Conservation (phyloP, 1,140 invertebrate genomes). For the Hirudo medicinalis region DNA sequence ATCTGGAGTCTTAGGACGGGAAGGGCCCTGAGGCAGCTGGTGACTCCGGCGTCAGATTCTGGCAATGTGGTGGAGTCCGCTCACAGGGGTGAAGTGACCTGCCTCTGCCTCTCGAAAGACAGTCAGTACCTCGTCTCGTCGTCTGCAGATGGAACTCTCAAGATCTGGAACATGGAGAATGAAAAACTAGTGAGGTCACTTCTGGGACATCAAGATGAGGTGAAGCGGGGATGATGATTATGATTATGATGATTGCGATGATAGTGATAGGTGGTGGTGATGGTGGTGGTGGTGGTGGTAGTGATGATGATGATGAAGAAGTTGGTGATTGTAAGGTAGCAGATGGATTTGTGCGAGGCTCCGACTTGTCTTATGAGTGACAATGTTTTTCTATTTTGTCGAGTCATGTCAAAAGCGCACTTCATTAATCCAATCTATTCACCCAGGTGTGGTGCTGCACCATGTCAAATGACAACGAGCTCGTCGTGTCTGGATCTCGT, state of each 20-base stretch:
- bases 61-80: constrained; percentile 24
- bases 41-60: constrained; percentile 11
- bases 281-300: not conserved
- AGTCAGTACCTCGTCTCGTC: constrained; percentile 35
- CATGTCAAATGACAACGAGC: constrained; percentile 37
- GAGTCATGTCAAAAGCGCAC: not conserved
- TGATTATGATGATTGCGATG: not conserved
- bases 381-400: too few species aligned
- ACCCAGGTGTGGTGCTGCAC: constrained; percentile 37
- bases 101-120: constrained; percentile 35
- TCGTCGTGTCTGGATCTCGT: constrained; percentile 38
- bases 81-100: constrained; percentile 35
- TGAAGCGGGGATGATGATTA: constrained; percentile 17
- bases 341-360: not conserved
- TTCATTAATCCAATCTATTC: constrained; percentile 1
- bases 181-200: constrained; percentile 35
- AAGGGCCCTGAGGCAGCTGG: constrained; percentile 28
- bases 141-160: constrained; percentile 37
- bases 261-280: not conserved
- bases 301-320: not conserved
- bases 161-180: constrained; percentile 36
- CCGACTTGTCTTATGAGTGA: too few species aligned
- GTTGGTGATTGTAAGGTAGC: too few species aligned
- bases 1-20: constrained; percentile 39
- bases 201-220: constrained; percentile 38